Evolutionary conservation across 2,888 invertebrate species (phyloP), one percentile per base, ranked within the genome.

Genomic region (Heliconius hortense): DNA sequence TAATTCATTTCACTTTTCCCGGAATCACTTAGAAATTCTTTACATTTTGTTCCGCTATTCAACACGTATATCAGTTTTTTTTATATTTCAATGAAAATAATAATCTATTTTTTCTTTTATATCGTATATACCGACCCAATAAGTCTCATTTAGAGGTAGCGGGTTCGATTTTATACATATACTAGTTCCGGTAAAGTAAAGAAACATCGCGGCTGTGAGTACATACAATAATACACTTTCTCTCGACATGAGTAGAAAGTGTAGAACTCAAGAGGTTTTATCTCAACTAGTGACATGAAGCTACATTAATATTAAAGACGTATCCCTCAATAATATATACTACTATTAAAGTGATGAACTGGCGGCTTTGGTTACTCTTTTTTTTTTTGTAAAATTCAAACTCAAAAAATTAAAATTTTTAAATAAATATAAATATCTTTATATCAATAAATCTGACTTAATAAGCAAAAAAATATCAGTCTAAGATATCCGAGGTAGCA

Each of bases 91-190:
- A 28, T 15, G 1, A 7, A 7, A 15, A 60, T 0, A 18, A 60
- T 7, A 15, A 15, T 60, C 24, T 0, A 18, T 60, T 1, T 28
- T 26, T 26, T 48, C 21, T 21, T 28, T 60, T 15, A 28, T 26
- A 60, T 60, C 5, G 5, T 59, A 24, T 59, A 24, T n/a, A 56
- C 11, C n/a, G 0, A 13, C 7, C 4, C 4, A 35, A 39, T 39
- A 31, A 63, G 18, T 63, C 5, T 18, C 1, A 64, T 39, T 24
- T 7, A 24, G 0, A 43, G 66, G 64, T 66, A 35, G 10, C 39
- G 63, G 74, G 68, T 69, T 63, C 77, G 81, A 82, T 66, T 66
- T 26, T 39, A 18, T 43, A 24, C 15, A 15, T 8, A 43, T 26
- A 39, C 43, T 66, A 5, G 24, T 66, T 66, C 66, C 43, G 39